Evolutionary conservation across 1,140 invertebrate genomes (phyloP).

Genomic region (Odontomachus brunneus): DNA sequence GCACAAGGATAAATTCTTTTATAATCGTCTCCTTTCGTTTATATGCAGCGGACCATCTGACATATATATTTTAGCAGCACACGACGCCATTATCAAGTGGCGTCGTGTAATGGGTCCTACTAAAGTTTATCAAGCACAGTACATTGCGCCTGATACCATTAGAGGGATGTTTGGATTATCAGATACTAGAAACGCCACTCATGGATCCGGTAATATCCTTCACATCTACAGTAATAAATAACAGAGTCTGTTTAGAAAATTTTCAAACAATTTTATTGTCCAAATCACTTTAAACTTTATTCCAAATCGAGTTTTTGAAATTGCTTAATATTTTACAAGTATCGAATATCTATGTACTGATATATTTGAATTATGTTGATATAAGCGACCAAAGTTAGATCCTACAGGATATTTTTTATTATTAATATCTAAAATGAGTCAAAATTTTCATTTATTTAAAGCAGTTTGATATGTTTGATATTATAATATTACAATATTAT

Average conservation of each 20-base stretch:
- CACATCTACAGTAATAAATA: neutral
- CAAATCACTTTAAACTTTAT: too few species aligned
- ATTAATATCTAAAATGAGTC: neutral
- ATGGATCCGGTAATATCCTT: slow-evolving; percentile 91
- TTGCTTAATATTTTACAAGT: too few species aligned
- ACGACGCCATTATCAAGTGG: slow-evolving; percentile 93
- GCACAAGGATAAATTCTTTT: slow-evolving; percentile 95
- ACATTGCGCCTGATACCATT: slow-evolving; percentile 91
- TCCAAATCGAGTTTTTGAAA: too few species aligned
- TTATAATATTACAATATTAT: too few species aligned
- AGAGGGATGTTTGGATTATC: slow-evolving; percentile 94
- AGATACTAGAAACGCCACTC: slow-evolving; percentile 96
- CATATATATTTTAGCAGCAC: slow-evolving; percentile 90
- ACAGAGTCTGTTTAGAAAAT: too few species aligned
- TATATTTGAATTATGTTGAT: too few species aligned
- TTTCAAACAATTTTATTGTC: too few species aligned
- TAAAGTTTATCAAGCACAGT: slow-evolving; percentile 93
- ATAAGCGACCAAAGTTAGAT: too few species aligned
- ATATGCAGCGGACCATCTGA: slow-evolving; percentile 95
- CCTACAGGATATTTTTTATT: too few species aligned
- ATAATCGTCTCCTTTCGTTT: slow-evolving; percentile 93
- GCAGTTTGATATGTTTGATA: slow-evolving; percentile 9
- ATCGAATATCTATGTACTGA: too few species aligned
- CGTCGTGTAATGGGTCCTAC: slow-evolving; percentile 94
- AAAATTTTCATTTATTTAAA: slow-evolving; percentile 2